Percentiles rank a stretch among this genome's conserved stretches.
These are phyloP conservation scores for Priocnemis perturbator DNA, from an alignment of 2,888 invertebrate species.

Conservation along the genomic window DNA sequence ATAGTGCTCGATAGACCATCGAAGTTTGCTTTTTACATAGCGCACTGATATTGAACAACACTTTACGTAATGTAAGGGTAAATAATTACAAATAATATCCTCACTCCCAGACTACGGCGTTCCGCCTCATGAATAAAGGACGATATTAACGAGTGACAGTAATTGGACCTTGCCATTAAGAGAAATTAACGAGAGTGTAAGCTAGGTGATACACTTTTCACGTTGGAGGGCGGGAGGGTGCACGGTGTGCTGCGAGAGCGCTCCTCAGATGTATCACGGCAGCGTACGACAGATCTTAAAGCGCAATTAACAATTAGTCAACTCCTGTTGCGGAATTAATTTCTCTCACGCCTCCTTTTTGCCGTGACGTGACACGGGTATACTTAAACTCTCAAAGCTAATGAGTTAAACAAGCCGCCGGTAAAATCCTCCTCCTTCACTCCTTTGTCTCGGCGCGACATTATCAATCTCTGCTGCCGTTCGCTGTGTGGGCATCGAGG, in stretches of 20 bases:
- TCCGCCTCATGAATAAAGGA: background rate
- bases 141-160: no score
- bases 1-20: no score
- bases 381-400: conserved; percentile 34
- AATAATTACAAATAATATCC: no score
- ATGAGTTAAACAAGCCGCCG: conserved; percentile 27
- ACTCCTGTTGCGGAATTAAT: conserved; percentile 43
- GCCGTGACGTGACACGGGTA: conserved; percentile 24
- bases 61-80: no score
- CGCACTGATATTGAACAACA: no score
- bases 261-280: conserved; percentile 27
- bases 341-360: conserved; percentile 29
- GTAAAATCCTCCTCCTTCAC: conserved; percentile 3
- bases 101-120: background rate
- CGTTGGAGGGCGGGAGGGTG: background rate
- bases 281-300: conserved; percentile 33
- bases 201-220: background rate
- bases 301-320: conserved; percentile 46
- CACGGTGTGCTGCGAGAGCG: background rate
- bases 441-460: conserved; percentile 9
- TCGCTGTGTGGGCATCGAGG: background rate
- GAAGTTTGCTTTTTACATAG: no score
- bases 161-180: no score
- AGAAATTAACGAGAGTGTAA: conserved; percentile 4
- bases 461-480: conserved; percentile 31